phyloP scores from a whole-genome alignment of 2,888 invertebrate species.

The Dicyrtoma fusca region DNA sequence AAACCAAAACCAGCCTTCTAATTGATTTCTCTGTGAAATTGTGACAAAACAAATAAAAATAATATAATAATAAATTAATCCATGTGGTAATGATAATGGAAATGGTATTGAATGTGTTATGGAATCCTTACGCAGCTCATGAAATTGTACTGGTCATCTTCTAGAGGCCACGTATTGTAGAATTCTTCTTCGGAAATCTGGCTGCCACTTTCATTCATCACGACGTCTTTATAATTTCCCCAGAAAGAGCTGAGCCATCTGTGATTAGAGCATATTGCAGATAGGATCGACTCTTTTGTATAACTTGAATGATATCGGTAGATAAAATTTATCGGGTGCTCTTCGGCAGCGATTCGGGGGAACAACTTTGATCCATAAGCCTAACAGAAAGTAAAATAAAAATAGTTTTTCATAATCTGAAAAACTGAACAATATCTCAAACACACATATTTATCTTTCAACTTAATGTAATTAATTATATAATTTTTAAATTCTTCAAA shows the following conservation, averaged over 20 bases:
- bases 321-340: constrained; percentile 15
- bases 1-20: constrained; percentile 11
- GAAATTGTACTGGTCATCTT: constrained; percentile 5
- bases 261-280: constrained; percentile 11
- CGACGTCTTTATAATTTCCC: constrained; percentile 9
- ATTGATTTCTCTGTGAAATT: constrained; percentile 17
- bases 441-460: no score
- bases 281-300: neutral
- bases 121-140: neutral
- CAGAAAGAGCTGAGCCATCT: constrained; percentile 7
- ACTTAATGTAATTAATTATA: no score
- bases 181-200: neutral
- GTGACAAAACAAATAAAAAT: neutral
- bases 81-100: no score
- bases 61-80: no score
- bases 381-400: neutral
- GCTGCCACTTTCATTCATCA: neutral
- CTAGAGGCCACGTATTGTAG: neutral
- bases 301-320: constrained; percentile 3
- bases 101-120: no score
- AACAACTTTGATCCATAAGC: constrained; percentile 17
- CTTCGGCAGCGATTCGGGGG: constrained; percentile 16
- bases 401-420: neutral
- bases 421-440: neutral
- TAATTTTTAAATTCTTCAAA: neutral